A percentile compares a stretch with the other conserved stretches of the same genome.
Evolutionary conservation across 1,140 invertebrate genomes (phyloP).

Genomic region (Zaprionus kolodkinae): DNA sequence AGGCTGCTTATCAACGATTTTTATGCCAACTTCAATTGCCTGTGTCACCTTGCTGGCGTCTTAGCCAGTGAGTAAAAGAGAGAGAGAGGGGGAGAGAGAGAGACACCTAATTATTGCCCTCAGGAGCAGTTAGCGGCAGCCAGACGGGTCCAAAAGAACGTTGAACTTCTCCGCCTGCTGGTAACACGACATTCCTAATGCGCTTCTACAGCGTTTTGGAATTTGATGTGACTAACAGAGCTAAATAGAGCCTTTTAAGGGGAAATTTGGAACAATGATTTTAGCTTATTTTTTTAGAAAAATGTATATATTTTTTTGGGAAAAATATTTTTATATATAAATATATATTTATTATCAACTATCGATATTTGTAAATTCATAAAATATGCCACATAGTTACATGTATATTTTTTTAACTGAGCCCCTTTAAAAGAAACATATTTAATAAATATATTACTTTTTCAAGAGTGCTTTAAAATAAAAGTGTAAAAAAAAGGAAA

Average conservation of each 20-base stretch:
- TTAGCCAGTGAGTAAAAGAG: slow-evolving; percentile 26
- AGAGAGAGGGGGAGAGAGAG: background rate
- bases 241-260: background rate
- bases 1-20: slow-evolving; percentile 70
- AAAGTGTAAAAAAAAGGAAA: background rate
- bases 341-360: no score
- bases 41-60: slow-evolving; percentile 19
- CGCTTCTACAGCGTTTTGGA: background rate
- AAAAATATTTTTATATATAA: no score
- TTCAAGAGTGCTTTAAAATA: background rate
- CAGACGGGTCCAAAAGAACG: slow-evolving; percentile 27
- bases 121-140: slow-evolving; percentile 5
- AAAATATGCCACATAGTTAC: no score
- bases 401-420: no score
- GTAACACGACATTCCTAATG: background rate
- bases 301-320: no score
- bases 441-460: background rate
- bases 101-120: slow-evolving; percentile 71
- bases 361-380: no score
- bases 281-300: no score
- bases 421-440: background rate
- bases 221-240: background rate
- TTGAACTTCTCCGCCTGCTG: slow-evolving; percentile 38
- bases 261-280: background rate
- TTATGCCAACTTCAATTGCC: slow-evolving; percentile 33